phyloP scores from a whole-genome alignment of 2,888 invertebrate species.

The Cephus runcator region DNA sequence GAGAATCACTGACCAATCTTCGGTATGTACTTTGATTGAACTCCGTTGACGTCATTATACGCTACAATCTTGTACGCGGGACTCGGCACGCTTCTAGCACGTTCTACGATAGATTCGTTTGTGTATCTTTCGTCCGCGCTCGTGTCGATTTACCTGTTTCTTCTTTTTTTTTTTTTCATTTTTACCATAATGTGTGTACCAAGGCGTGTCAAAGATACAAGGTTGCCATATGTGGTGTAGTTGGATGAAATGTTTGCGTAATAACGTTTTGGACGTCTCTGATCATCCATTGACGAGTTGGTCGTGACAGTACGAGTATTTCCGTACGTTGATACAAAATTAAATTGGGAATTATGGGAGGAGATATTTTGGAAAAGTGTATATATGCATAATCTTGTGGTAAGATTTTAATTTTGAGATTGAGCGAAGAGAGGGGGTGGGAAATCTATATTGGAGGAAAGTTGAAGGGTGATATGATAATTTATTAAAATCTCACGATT shows the following conservation, averaged over 20 bases:
- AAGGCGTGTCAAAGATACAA: not conserved
- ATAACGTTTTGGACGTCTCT: too few relatives aligned
- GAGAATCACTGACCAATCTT: constrained; percentile 33
- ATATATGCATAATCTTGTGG: not conserved
- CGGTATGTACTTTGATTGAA: constrained; percentile 29
- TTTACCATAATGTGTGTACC: not conserved
- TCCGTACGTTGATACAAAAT: not conserved
- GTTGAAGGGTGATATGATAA: not conserved
- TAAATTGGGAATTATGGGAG: too few relatives aligned
- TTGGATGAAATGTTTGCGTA: not conserved
- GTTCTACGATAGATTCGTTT: not conserved
- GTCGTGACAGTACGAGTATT: not conserved
- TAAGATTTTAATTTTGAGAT: too few relatives aligned
- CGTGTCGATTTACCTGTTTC: not conserved
- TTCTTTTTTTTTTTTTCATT: not conserved
- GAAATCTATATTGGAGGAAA: not conserved
- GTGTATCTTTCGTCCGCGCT: not conserved
- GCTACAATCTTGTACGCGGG: constrained; percentile 22
- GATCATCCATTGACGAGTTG: too few relatives aligned
- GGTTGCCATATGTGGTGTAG: not conserved
- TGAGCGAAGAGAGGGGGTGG: too few relatives aligned
- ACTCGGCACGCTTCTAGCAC: not conserved
- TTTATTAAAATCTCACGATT: not conserved
- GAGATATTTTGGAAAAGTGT: not conserved
- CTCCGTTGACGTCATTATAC: constrained; percentile 34